Evolutionary conservation across 53 echinoderm and acorn worm species (phyloP), one percentile per base, ranked within the genome.

Genomic region (Holothuria scabra): DNA sequence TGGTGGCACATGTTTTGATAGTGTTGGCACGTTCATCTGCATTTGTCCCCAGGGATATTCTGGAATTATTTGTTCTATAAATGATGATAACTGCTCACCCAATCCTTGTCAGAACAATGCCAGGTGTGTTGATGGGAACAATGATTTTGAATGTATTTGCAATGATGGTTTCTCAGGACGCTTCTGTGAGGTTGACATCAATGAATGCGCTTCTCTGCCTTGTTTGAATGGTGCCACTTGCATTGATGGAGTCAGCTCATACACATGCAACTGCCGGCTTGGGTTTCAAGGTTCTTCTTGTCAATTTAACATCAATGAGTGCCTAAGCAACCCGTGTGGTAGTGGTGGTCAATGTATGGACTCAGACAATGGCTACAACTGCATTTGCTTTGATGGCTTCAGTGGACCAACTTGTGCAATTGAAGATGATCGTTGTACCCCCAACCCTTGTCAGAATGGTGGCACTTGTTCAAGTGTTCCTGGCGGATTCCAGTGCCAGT

Each of bases 371-470:
- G 52, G 55, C 57, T 78, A 29, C 78, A 78, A 52, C 78, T 78
- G 78, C 18, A 29, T 56, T 55, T 78, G 78, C 78, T 78, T 78
- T 24, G 57, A 78, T 32, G 78, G 78, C 26, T 78, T 78, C 78
- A 49, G 26, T 13, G 78, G 78, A 8, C 0, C 28, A 31, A 78
- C 52, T 56, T 78, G 78, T 13, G 56, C 28, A 14, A 29, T 57
- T 24, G 78, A 33, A 32, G 78, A 78, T 55, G 31, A 78, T 56
- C 56, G 78, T 11, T 78, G 90, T 28, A n/a, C 31, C n/a, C 85
- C 85, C 14, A 85, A 85, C 55, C 90, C 90, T 5, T 90, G 90
- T 33, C 56, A 49, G 21, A 90, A 90, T 85, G 81, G 85, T 52
- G 90, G 85, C 14, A 64, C 69, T 5, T 90, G 90, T 55, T 56